Conservation (phyloP, 23 tunicate species). For the Diplosoma virens region DNA sequence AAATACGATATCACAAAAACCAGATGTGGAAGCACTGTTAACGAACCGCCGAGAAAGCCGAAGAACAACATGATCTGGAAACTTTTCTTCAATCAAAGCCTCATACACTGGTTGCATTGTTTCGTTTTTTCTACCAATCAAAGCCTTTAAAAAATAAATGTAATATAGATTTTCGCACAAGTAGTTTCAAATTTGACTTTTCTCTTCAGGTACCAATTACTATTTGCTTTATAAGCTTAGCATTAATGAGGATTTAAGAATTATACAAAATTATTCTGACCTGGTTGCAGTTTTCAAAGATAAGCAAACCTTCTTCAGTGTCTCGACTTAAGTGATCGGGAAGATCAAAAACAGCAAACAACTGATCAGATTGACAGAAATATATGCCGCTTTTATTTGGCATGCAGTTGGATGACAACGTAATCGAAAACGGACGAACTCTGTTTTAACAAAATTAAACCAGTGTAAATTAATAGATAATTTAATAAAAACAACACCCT, state of each 20-base stretch:
- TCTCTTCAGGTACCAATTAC: no score
- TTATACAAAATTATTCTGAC: constrained; percentile 15
- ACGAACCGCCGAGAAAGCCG: background rate
- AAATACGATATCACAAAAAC: no score
- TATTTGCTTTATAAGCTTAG: no score
- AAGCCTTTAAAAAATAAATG: no score
- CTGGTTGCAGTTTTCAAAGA: constrained; percentile 30
- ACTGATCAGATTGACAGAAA: background rate
- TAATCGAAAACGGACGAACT: background rate
- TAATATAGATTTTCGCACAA: no score
- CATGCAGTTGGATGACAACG: background rate
- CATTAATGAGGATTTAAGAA: no score
- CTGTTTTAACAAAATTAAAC: no score
- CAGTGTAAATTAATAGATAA: no score
- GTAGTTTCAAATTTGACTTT: no score
- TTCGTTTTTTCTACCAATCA: constrained; percentile 2
- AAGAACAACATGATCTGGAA: background rate
- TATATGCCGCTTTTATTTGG: background rate
- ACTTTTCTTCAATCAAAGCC: constrained; percentile 19
- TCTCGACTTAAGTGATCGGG: constrained; percentile 29
- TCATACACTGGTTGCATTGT: background rate
- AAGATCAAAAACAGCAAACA: constrained; percentile 32
- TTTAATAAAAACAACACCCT: no score
- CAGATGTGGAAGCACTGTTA: no score
- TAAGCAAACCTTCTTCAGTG: constrained; percentile 47